phyloP scores from a whole-genome alignment of 2,797 vertebrate genomes.

The Percopsis omiscomaycus region DNA sequence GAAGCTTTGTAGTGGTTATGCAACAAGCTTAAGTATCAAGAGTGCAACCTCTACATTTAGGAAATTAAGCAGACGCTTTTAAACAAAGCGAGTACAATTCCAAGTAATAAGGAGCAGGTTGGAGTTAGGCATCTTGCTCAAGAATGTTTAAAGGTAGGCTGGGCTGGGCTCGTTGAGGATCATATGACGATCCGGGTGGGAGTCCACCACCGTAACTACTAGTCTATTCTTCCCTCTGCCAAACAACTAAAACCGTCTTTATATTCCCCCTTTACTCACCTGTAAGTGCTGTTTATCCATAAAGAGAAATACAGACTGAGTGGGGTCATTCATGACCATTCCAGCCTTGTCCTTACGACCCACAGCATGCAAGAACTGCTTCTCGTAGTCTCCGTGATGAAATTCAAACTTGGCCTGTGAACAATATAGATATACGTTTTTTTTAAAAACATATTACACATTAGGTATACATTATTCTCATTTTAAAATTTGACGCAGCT shows the following conservation, averaged over 20 bases:
- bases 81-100: too few relatives aligned
- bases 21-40: not conserved
- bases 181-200: too few relatives aligned
- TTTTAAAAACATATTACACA: not conserved
- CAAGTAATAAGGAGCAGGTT: too few relatives aligned
- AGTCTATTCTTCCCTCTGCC: too few relatives aligned
- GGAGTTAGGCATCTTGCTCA: too few relatives aligned
- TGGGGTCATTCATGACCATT: conserved; percentile 99
- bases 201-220: too few relatives aligned
- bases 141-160: too few relatives aligned
- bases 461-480: too few relatives aligned
- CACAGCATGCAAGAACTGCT: conserved; percentile 98
- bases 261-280: conserved; percentile 68
- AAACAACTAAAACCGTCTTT: not conserved
- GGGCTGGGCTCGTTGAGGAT: too few relatives aligned
- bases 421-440: conserved; percentile 1
- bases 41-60: too few relatives aligned
- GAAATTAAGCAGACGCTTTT: too few relatives aligned
- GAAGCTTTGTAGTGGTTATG: not conserved
- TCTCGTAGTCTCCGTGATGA: conserved; percentile 99
- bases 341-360: conserved; percentile 99
- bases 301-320: conserved; percentile 99
- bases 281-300: conserved; percentile 99
- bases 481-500: not conserved
- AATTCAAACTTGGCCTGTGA: conserved; percentile 98